A percentile compares a stretch with the other conserved stretches of the same genome.
Conservation (phyloP, 1,140 invertebrate genomes). For the Manduca sexta region DNA sequence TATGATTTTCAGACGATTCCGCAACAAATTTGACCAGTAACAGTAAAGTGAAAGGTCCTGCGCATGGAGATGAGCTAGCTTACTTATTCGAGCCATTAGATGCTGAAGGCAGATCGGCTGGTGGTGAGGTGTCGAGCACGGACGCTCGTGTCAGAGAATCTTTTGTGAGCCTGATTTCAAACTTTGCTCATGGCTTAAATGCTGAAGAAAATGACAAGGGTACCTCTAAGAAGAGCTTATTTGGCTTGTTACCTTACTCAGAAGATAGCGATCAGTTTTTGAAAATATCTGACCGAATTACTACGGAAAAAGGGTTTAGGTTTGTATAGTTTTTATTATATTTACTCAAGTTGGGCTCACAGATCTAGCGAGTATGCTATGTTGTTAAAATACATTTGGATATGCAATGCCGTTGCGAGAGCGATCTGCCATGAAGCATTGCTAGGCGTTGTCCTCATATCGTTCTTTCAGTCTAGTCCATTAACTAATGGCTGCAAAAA, state of each 20-base stretch:
- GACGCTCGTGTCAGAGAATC: slow-evolving; percentile 77
- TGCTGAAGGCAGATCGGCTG: slow-evolving; percentile 73
- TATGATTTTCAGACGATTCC: slow-evolving; percentile 10
- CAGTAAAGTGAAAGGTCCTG: slow-evolving; percentile 55
- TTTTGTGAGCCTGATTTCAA: slow-evolving; percentile 77
- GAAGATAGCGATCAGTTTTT: slow-evolving; percentile 41
- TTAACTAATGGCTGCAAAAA: no score
- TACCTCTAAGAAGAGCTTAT: slow-evolving; percentile 16
- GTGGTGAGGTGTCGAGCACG: slow-evolving; percentile 45
- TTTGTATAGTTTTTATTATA: slow-evolving; percentile 17
- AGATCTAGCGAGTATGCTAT: no score
- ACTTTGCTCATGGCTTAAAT: slow-evolving; percentile 75
- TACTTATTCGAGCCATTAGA: slow-evolving; percentile 79
- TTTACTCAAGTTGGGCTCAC: background rate
- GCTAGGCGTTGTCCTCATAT: no score
- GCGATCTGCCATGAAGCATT: no score
- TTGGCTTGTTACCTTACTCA: slow-evolving; percentile 34
- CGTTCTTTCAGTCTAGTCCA: no score
- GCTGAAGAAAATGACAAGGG: slow-evolving; percentile 16
- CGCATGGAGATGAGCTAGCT: slow-evolving; percentile 80
- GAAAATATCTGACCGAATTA: slow-evolving; percentile 44
- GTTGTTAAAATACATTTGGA: background rate
- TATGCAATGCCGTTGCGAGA: no score
- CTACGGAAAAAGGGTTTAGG: slow-evolving; percentile 57
- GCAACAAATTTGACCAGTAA: slow-evolving; percentile 9